Evolutionary conservation across 2,797 vertebrate genomes (phyloP).

Genomic region (Macroramphosus scolopax): DNA sequence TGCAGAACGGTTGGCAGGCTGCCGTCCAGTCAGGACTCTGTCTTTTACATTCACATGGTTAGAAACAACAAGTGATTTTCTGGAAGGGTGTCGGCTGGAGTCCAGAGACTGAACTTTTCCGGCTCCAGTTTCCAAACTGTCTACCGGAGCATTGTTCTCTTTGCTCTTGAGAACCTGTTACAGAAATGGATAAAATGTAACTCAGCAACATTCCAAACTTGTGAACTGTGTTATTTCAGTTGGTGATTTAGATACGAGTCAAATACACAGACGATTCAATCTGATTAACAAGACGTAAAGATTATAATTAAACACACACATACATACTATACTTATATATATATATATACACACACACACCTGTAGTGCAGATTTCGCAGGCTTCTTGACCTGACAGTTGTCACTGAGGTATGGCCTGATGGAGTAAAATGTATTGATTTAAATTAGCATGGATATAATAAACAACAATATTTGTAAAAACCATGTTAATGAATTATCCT

Average conservation of each 20-base stretch:
- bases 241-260: no score
- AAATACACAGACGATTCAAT: no score
- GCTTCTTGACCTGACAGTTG: conserved; percentile 18
- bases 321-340: no score
- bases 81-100: not conserved
- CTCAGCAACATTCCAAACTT: not conserved
- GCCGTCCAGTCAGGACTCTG: not conserved
- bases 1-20: not conserved
- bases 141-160: conserved; percentile 60
- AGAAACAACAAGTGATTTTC: conserved; percentile 2
- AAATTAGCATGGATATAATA: not conserved
- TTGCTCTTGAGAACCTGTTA: conserved; percentile 58
- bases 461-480: not conserved
- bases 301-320: no score
- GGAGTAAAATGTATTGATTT: not conserved
- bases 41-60: conserved; percentile 11
- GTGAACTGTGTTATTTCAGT: no score
- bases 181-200: not conserved
- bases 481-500: not conserved
- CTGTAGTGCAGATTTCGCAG: conserved; percentile 16
- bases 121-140: not conserved
- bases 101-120: conserved; percentile 8
- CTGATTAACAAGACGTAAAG: no score
- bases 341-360: conserved; percentile 12
- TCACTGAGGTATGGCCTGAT: conserved; percentile 40